Base-by-base conservation (phyloP, 2,888 invertebrate genomes). In the Polymixis flavicincta region DNA sequence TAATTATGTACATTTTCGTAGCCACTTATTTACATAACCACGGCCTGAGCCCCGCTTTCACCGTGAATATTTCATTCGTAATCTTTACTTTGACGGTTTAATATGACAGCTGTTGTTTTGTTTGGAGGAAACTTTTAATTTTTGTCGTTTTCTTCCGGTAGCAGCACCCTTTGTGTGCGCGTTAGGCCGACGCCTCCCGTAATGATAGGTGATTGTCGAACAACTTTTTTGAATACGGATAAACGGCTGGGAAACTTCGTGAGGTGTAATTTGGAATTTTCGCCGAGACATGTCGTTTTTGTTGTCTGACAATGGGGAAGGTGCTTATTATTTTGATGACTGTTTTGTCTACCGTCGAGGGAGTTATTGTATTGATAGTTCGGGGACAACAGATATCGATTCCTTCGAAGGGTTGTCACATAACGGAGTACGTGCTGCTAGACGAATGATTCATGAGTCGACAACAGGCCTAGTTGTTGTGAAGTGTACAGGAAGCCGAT, bases 1-100 rank as follows among this genome's bases (percentile, higher is more conserved):
- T 96, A 96, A 96, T 96, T 96, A 96, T 96, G 95, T 96, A 96
- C 95, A 95, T 96, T 96, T 96, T 96, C 95, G 96, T 96, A 94
- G 95, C 94, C 94, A 96, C 95, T 96, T 96, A 96, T 96, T 96
- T 96, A 96, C 96, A 96, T 96, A 96, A 96, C 94, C 95, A 94
- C 95, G 93, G 93, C 90, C 94, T 93, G 93, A 94, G 90, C 94
- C 92, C 92, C 94, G 96, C 96, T 96, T 96, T 96, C 96, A 96
- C 96, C 96, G 96, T 96, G 95, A 96, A 96, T 96, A 96, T 96
- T 96, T 96, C 95, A 96, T 96, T 95, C 91, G 95, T 95, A 95
- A 96, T 95, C 95, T 95, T 95, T 95, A 95, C 94, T 96, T 94
- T 95, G 96, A 95, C 95, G 94, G 94, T 95, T 94, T 95, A 95